Conservation (phyloP, 92 coral and sea anemone species). For the Pocillopora grandis region DNA sequence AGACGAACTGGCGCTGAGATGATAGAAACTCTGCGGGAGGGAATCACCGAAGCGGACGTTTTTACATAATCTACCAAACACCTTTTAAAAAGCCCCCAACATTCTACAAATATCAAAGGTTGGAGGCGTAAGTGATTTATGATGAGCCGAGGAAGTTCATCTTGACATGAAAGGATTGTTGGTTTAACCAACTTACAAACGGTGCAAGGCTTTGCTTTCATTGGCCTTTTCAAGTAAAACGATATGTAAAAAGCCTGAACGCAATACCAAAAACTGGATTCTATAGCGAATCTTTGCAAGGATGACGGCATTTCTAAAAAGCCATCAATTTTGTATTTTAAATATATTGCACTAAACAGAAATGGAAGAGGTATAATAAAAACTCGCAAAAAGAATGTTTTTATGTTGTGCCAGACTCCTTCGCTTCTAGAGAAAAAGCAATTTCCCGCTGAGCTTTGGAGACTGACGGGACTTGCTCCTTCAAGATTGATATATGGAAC, state of each 20-base stretch:
- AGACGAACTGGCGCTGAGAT: not conserved
- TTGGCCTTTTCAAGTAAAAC: not conserved
- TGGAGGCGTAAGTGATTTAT: not conserved
- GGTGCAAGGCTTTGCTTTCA: not conserved
- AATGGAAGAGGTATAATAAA: not conserved
- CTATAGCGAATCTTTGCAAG: not conserved
- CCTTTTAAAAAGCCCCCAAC: not conserved
- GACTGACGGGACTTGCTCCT: constrained; percentile 24
- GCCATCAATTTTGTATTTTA: rapidly evolving
- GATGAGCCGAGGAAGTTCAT: not conserved
- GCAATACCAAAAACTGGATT: not conserved
- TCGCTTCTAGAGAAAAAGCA: not conserved
- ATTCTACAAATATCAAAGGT: not conserved
- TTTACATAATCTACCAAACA: not conserved
- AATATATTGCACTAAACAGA: not conserved
- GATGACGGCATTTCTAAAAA: not conserved
- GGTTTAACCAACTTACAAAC: not conserved
- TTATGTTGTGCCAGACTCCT: not conserved
- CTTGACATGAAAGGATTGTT: not conserved
- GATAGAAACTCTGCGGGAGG: not conserved
- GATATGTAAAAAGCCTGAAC: not conserved
- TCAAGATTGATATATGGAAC: not conserved
- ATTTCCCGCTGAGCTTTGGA: not conserved
- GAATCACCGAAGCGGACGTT: not conserved
- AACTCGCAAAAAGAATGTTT: not conserved